Conservation (phyloP, 2,113 vertebrate species). For the Condylura cristata region DNA sequence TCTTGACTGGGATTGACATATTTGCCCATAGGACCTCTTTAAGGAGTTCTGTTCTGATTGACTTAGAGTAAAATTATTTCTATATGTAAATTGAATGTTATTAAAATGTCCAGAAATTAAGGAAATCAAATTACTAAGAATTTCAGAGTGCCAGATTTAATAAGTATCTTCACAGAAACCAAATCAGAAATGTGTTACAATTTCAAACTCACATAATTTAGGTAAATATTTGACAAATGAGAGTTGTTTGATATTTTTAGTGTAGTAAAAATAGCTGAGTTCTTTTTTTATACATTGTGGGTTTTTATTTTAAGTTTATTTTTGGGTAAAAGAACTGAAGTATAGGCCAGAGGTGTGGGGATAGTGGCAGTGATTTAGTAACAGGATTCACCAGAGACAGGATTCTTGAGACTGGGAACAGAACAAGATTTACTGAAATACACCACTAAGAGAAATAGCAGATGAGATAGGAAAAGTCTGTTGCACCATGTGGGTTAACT, state of each 20-base stretch:
- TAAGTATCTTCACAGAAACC: background rate
- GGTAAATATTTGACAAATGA: constrained; percentile 19
- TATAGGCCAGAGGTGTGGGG: too few relatives aligned
- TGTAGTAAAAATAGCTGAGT: constrained; percentile 1
- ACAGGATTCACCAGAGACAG: too few relatives aligned
- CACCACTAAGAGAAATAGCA: too few relatives aligned
- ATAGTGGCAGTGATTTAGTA: too few relatives aligned
- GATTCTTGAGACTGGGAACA: too few relatives aligned
- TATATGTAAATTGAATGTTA: background rate
- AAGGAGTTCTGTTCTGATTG: background rate
- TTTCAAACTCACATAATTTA: constrained; percentile 11
- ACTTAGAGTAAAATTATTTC: constrained; percentile 20
- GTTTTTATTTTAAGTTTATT: too few relatives aligned
- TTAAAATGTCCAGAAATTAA: constrained; percentile 24
- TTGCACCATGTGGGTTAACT: too few relatives aligned
- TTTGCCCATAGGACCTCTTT: background rate
- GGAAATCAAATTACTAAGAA: background rate
- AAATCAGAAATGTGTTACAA: background rate
- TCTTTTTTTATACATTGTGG: background rate
- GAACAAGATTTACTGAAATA: too few relatives aligned
- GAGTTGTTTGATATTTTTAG: background rate
- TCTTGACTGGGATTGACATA: background rate
- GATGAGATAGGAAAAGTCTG: too few relatives aligned
- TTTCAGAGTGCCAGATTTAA: background rate
- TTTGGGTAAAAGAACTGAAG: too few relatives aligned